These are phyloP conservation scores for Drosophila quinaria DNA, from an alignment of 2,888 invertebrate species.

Conservation along the genomic window DNA sequence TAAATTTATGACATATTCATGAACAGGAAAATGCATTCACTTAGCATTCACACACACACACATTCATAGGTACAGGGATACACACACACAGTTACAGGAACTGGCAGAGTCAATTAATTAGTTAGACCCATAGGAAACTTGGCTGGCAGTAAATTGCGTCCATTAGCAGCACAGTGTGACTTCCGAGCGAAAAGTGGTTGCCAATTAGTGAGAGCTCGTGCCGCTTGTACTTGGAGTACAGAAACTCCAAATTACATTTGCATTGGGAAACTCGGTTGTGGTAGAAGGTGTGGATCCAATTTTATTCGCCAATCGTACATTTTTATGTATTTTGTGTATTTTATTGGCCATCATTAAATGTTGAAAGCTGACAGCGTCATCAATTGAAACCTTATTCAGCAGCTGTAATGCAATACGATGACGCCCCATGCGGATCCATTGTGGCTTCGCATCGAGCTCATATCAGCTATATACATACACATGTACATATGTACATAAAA, in stretches of 20 bases:
- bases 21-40: constrained; percentile 28
- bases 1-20: constrained; percentile 11
- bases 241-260: constrained; percentile 50
- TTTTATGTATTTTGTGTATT: constrained; percentile 35
- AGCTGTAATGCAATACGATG: constrained; percentile 43
- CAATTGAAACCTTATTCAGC: constrained; percentile 52
- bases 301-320: constrained; percentile 32
- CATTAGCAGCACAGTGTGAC: constrained; percentile 83
- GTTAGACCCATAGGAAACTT: constrained; percentile 55
- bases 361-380: constrained; percentile 30
- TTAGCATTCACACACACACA: constrained; percentile 13
- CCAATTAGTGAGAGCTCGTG: constrained; percentile 67
- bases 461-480: constrained; percentile 27
- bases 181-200: constrained; percentile 71
- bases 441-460: constrained; percentile 26
- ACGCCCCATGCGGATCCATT: constrained; percentile 23
- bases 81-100: constrained; percentile 3
- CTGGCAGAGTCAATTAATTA: constrained; percentile 64
- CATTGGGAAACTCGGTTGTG: constrained; percentile 39
- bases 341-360: constrained; percentile 40
- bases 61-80: not conserved
- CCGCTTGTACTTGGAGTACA: constrained; percentile 13
- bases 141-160: constrained; percentile 72
- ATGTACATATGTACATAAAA: not conserved
- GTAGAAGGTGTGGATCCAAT: constrained; percentile 4